Evolutionary conservation across 2,113 vertebrate species (phyloP).

Genomic region (Trichomycterus rosablanca): DNA sequence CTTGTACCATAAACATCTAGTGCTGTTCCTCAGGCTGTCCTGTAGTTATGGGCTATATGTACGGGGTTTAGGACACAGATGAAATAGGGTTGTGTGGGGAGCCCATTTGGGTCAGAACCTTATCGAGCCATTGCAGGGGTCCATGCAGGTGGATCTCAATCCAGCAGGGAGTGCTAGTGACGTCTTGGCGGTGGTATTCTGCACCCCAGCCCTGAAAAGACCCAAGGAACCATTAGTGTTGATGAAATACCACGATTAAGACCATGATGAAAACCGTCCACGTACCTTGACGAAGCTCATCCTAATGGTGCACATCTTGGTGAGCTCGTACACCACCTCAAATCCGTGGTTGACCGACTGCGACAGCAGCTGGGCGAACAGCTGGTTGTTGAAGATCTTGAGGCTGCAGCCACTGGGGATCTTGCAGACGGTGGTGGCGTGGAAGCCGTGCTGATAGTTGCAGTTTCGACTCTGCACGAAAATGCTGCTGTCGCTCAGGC

Average conservation of each 20-base stretch:
- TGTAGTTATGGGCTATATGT: neutral
- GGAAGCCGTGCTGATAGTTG: constrained; percentile 96
- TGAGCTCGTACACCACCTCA: constrained; percentile 94
- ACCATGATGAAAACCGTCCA: neutral
- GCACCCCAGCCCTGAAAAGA: constrained; percentile 90
- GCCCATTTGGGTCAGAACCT: constrained; percentile 97
- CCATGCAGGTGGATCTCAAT: constrained; percentile 96
- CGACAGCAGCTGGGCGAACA: constrained; percentile 91
- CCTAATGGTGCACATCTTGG: constrained; percentile 97
- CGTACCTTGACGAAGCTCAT: constrained; percentile 97
- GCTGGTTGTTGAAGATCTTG: constrained; percentile 98
- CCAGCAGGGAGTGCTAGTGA: constrained; percentile 98
- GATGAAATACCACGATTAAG: no score
- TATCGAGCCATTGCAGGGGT: constrained; percentile 96
- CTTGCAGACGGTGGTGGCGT: constrained; percentile 93
- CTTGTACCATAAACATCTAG: no score
- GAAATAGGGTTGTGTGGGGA: constrained; percentile 96
- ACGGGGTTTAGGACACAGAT: constrained; percentile 84
- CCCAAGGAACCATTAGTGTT: no score
- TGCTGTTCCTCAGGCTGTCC: neutral
- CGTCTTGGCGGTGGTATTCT: constrained; percentile 95
- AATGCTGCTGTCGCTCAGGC: constrained; percentile 96
- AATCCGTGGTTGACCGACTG: constrained; percentile 96
- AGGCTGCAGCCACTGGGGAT: constrained; percentile 97
- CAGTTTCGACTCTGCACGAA: constrained; percentile 98